Conservation (phyloP, 2,113 vertebrate genomes). For the Podarcis cretensis region DNA sequence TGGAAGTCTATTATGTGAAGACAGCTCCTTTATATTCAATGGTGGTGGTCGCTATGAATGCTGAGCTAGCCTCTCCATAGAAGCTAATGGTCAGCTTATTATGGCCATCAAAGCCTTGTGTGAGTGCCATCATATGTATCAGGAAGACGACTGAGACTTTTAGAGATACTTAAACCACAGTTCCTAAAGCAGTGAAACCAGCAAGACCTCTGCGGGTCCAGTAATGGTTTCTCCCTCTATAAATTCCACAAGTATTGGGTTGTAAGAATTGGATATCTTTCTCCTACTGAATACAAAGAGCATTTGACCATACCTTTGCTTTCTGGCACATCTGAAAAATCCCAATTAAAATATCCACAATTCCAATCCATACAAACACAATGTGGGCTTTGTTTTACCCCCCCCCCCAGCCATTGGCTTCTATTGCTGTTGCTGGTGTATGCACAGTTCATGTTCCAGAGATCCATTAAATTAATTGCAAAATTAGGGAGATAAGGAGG, state of each 20-base stretch:
- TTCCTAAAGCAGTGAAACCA: neutral
- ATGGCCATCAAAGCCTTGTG: neutral
- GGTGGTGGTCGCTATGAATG: neutral
- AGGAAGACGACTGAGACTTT: neutral
- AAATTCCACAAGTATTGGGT: neutral
- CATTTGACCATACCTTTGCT: neutral
- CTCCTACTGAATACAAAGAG: neutral
- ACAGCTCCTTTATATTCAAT: neutral
- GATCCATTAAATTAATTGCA: constrained; percentile 8
- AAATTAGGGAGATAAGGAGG: neutral
- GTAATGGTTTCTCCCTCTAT: neutral
- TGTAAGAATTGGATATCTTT: neutral
- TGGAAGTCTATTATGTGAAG: neutral
- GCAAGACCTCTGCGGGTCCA: neutral
- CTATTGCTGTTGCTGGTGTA: neutral
- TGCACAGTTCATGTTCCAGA: neutral
- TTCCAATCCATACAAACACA: neutral
- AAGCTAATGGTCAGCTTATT: no score
- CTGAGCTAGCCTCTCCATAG: neutral
- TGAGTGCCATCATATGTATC: neutral
- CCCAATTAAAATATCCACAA: neutral
- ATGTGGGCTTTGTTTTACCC: neutral
- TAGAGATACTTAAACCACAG: neutral
- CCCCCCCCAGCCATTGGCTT: neutral
- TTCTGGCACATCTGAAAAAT: neutral